A percentile compares a stretch with the other conserved stretches of the same genome.
Evolutionary conservation across 2,888 invertebrate genomes (phyloP).

Genomic region (Dolichopus griseipennis): DNA sequence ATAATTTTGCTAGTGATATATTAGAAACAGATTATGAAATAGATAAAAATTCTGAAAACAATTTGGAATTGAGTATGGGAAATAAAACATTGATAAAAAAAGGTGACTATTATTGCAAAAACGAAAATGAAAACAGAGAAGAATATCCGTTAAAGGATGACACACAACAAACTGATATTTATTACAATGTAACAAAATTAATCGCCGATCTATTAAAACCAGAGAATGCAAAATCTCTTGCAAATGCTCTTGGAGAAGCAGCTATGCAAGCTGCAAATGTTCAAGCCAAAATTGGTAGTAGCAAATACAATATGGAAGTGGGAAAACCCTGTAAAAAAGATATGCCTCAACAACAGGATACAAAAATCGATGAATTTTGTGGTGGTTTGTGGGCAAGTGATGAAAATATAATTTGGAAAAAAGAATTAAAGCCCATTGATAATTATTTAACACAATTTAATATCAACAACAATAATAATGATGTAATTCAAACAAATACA

Average conservation of each 20-base stretch:
- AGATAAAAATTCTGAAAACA: conserved; percentile 18
- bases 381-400: conserved; percentile 26
- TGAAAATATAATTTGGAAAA: conserved; percentile 26
- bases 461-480: conserved; percentile 9
- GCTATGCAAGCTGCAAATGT: neutral
- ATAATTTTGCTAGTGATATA: conserved; percentile 24
- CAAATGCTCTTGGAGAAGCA: conserved; percentile 21
- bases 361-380: conserved; percentile 17
- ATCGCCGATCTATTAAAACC: conserved; percentile 33
- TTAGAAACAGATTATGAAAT: conserved; percentile 24
- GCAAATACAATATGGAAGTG: conserved; percentile 8
- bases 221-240: conserved; percentile 29
- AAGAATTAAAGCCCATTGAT: conserved; percentile 27
- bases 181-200: conserved; percentile 32
- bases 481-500: conserved; percentile 9
- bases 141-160: conserved; percentile 15
- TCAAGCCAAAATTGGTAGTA: conserved; percentile 11
- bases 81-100: neutral
- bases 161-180: conserved; percentile 24
- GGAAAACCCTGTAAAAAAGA: too few species aligned
- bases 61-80: conserved; percentile 12
- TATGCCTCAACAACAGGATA: neutral
- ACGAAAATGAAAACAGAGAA: neutral
- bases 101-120: neutral
- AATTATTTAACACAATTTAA: conserved; percentile 13